Evolutionary conservation across 2,888 invertebrate genomes (phyloP).

Genomic region (Neuroscelio doddi): DNA sequence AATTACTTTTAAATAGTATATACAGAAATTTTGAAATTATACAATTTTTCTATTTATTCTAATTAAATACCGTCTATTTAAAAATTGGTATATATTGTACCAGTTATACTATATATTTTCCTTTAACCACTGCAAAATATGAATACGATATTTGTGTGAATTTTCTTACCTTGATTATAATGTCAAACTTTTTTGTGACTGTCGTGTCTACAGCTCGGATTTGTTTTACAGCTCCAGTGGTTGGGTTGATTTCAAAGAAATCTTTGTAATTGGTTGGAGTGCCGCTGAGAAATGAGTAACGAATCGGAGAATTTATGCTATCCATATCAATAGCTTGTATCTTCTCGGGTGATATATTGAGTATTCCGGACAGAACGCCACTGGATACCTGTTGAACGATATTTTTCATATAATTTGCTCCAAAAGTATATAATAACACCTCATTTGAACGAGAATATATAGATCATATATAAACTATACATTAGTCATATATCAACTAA

Average conservation of each 20-base stretch:
- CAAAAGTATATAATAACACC: neutral
- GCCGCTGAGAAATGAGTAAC: slow-evolving; percentile 87
- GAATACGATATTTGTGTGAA: too few relatives aligned
- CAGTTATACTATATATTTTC: too few relatives aligned
- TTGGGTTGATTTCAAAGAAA: slow-evolving; percentile 88
- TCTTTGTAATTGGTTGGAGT: slow-evolving; percentile 84
- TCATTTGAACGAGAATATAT: neutral
- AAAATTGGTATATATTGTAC: too few relatives aligned
- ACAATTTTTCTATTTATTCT: too few relatives aligned
- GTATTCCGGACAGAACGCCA: slow-evolving; percentile 86
- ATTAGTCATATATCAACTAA: too few relatives aligned
- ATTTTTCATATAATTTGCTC: neutral
- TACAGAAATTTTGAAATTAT: too few relatives aligned
- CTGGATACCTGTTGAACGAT: slow-evolving; percentile 78
- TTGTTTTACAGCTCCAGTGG: slow-evolving; percentile 87
- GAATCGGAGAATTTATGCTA: slow-evolving; percentile 87
- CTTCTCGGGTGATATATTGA: slow-evolving; percentile 88
- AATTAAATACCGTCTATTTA: too few relatives aligned
- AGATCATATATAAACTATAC: too few relatives aligned
- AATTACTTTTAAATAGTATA: too few relatives aligned
- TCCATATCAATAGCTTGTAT: slow-evolving; percentile 94
- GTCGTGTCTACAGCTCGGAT: slow-evolving; percentile 86
- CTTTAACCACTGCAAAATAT: too few relatives aligned
- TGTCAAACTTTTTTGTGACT: slow-evolving; percentile 83
- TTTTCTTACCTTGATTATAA: slow-evolving; percentile 82